A percentile compares a stretch with the other conserved stretches of the same genome.
These are phyloP conservation scores for Drosophila meridionalis DNA, from an alignment of 2,888 invertebrate genomes.

Conservation along the genomic window DNA sequence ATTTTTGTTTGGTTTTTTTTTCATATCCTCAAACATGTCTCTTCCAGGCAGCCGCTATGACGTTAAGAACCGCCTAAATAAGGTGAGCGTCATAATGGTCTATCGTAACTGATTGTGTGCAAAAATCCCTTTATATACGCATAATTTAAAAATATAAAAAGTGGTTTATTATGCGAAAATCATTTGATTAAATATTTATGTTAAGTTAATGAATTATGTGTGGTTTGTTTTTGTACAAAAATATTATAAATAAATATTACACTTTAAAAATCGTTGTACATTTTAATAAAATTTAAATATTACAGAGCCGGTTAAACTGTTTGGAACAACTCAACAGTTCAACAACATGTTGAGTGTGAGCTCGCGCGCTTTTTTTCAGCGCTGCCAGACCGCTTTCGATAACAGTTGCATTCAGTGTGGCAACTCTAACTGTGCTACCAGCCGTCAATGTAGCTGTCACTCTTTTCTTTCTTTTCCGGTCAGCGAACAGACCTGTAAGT, in stretches of 20 bases:
- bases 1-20: background rate
- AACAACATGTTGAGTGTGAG: constrained; percentile 5
- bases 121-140: background rate
- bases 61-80: constrained; percentile 40
- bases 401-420: constrained; percentile 24
- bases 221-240: background rate
- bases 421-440: constrained; percentile 49
- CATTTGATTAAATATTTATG: background rate
- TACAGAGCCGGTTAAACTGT: background rate
- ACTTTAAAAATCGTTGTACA: no score
- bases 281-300: background rate
- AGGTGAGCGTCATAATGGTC: constrained; percentile 45
- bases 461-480: constrained; percentile 84
- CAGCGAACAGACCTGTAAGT: constrained; percentile 85
- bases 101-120: constrained; percentile 29
- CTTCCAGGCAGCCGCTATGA: constrained; percentile 50
- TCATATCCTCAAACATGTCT: background rate
- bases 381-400: constrained; percentile 16
- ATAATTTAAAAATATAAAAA: background rate
- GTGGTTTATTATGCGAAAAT: constrained; percentile 3
- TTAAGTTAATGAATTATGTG: background rate
- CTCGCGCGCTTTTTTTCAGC: background rate
- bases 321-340: constrained; percentile 11
- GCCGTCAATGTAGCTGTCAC: constrained; percentile 70
- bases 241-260: background rate